A percentile compares a stretch with the other conserved stretches of the same genome.
Evolutionary conservation across 2,113 vertebrate species (phyloP).

Genomic region (Rallus limicola): DNA sequence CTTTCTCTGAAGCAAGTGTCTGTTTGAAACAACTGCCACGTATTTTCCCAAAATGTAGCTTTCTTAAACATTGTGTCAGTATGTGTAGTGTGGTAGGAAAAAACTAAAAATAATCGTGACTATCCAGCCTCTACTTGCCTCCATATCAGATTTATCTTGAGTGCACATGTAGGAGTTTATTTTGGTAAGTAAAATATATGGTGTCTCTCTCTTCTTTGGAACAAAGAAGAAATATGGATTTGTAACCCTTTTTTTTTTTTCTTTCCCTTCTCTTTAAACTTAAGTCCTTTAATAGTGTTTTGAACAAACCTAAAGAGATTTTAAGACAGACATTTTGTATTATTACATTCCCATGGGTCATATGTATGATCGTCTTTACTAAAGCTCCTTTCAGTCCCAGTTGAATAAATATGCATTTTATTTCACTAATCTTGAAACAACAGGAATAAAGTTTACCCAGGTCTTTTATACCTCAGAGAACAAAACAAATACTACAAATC

Average conservation of each 20-base stretch:
- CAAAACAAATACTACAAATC: constrained; percentile 88
- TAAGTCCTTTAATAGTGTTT: constrained; percentile 75
- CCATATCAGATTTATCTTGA: constrained; percentile 45
- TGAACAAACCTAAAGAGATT: constrained; percentile 80
- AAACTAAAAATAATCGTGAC: neutral
- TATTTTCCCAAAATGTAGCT: neutral
- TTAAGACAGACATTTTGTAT: constrained; percentile 80
- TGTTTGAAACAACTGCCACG: neutral
- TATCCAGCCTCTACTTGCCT: neutral
- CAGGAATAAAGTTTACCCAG: constrained; percentile 86
- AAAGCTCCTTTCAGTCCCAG: constrained; percentile 79
- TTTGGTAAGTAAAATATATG: constrained; percentile 68
- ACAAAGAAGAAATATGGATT: constrained; percentile 73
- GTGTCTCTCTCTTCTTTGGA: constrained; percentile 58
- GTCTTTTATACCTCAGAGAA: constrained; percentile 88
- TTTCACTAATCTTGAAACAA: constrained; percentile 88
- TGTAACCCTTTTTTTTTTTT: constrained; percentile 6
- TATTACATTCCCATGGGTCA: constrained; percentile 71
- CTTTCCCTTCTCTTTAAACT: constrained; percentile 54
- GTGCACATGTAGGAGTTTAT: constrained; percentile 57
- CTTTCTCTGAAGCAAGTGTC: neutral
- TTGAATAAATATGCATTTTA: constrained; percentile 86
- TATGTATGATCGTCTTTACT: constrained; percentile 78
- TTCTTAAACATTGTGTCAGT: neutral
- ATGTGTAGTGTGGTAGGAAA: neutral